Evolutionary conservation across 35 echinoderm and acorn worm species (phyloP).

Genomic region (Eucidaris tribuloides): DNA sequence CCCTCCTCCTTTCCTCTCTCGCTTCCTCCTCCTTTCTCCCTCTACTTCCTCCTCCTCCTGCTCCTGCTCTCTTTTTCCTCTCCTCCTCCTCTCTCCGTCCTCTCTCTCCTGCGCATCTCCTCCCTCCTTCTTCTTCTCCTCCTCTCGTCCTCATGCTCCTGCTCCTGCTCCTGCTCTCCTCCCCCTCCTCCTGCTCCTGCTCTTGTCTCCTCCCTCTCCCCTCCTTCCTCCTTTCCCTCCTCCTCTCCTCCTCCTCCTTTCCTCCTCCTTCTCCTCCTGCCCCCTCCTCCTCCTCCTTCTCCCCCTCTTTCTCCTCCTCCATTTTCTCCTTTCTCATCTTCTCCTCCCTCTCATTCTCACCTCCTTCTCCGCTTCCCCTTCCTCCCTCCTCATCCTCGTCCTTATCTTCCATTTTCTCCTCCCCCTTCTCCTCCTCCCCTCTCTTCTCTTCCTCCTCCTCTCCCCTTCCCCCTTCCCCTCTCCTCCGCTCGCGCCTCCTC

Average conservation of each 20-base stretch:
- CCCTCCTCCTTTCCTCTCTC: background rate
- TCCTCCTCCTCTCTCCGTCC: background rate
- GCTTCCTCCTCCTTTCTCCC: background rate
- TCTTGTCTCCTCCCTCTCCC: background rate
- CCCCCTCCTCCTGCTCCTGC: background rate
- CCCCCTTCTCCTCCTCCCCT: background rate
- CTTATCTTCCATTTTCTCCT: background rate
- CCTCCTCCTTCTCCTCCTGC: background rate
- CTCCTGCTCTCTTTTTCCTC: background rate
- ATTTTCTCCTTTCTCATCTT: background rate
- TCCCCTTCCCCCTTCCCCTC: background rate
- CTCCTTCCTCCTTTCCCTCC: background rate
- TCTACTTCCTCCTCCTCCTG: background rate
- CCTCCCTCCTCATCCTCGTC: background rate
- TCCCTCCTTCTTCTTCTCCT: background rate
- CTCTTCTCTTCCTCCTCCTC: background rate
- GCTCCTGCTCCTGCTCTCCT: background rate
- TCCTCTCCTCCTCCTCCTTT: background rate
- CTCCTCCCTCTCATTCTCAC: background rate
- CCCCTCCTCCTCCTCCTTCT: background rate
- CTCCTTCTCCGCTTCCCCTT: background rate
- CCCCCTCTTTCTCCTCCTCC: background rate
- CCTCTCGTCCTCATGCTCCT: background rate
- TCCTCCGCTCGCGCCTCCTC: background rate
- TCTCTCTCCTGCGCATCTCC: background rate